Percentiles rank a stretch among this genome's conserved stretches.
These are phyloP conservation scores for Dicaeum eximium DNA, from an alignment of 2,113 vertebrate genomes.

Conservation along the genomic window DNA sequence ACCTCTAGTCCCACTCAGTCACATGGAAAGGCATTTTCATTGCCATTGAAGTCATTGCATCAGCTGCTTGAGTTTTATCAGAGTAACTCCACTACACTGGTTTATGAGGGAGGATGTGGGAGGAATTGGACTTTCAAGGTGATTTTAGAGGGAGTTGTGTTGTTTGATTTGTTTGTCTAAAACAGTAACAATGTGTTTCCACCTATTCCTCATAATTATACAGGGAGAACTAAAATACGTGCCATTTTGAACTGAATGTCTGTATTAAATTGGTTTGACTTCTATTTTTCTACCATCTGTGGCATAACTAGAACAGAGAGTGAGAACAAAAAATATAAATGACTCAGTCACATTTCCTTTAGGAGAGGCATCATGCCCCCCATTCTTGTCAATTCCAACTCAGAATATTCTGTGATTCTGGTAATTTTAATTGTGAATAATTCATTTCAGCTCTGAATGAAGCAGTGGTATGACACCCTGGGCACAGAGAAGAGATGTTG, in stretches of 20 bases:
- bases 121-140: slow-evolving; percentile 12
- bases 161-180: slow-evolving; percentile 26
- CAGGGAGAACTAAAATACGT: slow-evolving; percentile 15
- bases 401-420: not conserved
- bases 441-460: not conserved
- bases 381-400: slow-evolving; percentile 15
- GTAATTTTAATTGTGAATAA: not conserved
- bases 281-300: slow-evolving; percentile 53
- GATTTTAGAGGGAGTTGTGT: not conserved
- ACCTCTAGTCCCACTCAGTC: not conserved
- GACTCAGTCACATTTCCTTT: slow-evolving; percentile 48
- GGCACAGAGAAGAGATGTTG: not conserved
- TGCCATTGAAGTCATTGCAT: not conserved
- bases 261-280: slow-evolving; percentile 55
- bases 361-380: not conserved
- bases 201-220: slow-evolving; percentile 41
- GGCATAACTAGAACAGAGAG: slow-evolving; percentile 36
- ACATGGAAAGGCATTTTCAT: not conserved
- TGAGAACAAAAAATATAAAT: slow-evolving; percentile 52
- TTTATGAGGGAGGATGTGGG: not conserved
- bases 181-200: slow-evolving; percentile 7
- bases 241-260: slow-evolving; percentile 51
- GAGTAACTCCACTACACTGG: not conserved
- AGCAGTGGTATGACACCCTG: not conserved
- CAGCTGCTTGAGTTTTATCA: not conserved